A percentile compares a stretch with the other conserved stretches of the same genome.
phyloP scores from a whole-genome alignment of 2,888 invertebrate genomes.

The Lasioglossum pauxillum region DNA sequence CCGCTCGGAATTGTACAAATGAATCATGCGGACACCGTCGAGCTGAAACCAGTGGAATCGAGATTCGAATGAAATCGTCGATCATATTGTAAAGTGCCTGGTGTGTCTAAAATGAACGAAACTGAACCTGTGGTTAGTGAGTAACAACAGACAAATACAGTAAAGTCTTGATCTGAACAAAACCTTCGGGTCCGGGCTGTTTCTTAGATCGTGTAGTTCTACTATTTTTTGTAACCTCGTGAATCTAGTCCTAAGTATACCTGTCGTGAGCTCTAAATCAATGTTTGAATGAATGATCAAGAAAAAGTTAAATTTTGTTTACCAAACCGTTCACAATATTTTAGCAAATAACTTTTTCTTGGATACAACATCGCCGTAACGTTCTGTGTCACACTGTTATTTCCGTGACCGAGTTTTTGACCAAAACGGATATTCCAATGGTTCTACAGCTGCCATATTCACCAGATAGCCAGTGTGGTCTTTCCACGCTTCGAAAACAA shows the following conservation, averaged over 20 bases:
- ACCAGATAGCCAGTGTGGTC: neutral
- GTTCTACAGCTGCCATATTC: neutral
- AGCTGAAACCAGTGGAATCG: neutral
- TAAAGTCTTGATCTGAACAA: too few relatives aligned
- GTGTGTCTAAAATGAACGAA: neutral
- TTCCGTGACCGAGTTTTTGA: neutral
- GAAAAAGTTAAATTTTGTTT: neutral
- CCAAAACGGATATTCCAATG: neutral
- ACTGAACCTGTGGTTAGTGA: neutral
- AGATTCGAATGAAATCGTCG: neutral
- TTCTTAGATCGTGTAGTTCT: too few relatives aligned
- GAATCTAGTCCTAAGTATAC: too few relatives aligned
- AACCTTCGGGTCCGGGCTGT: too few relatives aligned
- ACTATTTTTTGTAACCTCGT: too few relatives aligned
- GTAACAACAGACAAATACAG: too few relatives aligned
- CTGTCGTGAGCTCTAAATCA: neutral
- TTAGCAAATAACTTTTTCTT: neutral
- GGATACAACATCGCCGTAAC: too few relatives aligned
- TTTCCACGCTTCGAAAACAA: neutral
- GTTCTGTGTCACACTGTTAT: neutral
- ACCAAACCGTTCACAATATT: neutral
- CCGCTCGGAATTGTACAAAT: slow-evolving; percentile 1
- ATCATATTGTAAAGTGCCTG: neutral
- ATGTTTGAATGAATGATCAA: neutral
- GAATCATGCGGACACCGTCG: neutral